Evolutionary conservation across 2,113 vertebrate genomes (phyloP), one percentile per base, ranked within the genome.

Genomic region (Grus americana): DNA sequence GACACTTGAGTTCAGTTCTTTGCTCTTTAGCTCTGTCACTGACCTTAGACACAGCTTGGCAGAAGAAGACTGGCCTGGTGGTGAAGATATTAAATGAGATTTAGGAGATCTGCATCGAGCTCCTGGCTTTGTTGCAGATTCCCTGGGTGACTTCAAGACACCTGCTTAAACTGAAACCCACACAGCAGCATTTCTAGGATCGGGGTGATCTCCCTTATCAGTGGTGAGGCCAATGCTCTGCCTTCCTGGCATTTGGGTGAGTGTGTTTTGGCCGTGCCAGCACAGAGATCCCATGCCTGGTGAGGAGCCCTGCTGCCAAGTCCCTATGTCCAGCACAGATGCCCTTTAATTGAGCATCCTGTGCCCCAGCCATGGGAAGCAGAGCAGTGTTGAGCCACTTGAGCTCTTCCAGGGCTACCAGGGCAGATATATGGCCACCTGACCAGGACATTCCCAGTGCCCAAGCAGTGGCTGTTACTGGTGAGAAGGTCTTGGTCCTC

Each of bases 261-360:
- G 11, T 12, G 7, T 6, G 4, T 26, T 52, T 70, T 52, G 44
- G 50, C 54, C 24, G 2, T 4, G n/a, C 19, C 54, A 68, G 27
- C 57, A 32, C n/a, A 24, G 24, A 49, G 38, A 65, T 13, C 23
- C 30, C 1, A 0, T 18, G 47, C 26, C 36, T 29, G 32, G 9
- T 24, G 30, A 70, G 67, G 26, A 47, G 22, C 24, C 22, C 15
- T 36, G 62, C 75, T 78, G 79, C 42, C 1, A 2, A 38, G 29
- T 29, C 17, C 65, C 40, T 29, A 42, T 1, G 0, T 6, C 58
- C 55, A 62, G 40, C 2, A 0, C 14, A n/a, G 26, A 15, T 59
- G 29, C n/a, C 50, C 54, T 61, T 36, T 12, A 40, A 22, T 15
- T 42, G 72, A 67, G 26, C 55, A 71, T 32, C 79, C 58, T 2